Base-by-base conservation (phyloP, 2,113 vertebrate species). In the Hyperoodon ampullatus region DNA sequence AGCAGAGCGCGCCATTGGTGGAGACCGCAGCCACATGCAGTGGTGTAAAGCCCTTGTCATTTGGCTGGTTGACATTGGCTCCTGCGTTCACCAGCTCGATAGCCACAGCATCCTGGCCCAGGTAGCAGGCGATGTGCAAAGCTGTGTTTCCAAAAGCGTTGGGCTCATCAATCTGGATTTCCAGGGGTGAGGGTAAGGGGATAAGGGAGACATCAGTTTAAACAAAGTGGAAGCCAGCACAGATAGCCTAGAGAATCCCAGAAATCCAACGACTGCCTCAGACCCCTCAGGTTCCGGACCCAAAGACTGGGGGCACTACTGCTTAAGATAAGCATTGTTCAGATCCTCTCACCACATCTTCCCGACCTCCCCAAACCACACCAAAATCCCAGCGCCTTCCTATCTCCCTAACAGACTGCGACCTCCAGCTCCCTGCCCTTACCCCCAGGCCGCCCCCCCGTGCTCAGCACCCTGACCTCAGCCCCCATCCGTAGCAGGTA, bases 101-200 rank as follows among this genome's bases (percentile, higher is more conserved):
- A 94, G 99, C 99, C 98, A 99, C 99, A 0, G 99, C 98, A 75
- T 99, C 99, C 95, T 99, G 99, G 58, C 99, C 99, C 94, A 98
- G 99, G 98, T 99, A 99, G 98, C 99, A 99, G 88, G 99, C 99
- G 55, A 99, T 99, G 98, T 99, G 99, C 97, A 99, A 99, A n/a
- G 99, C 99, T 28, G 99, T 99, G 99, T 99, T 99, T 61, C 99
- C 99, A 53, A 99, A 99, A 61, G 97, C 96, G 13, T 99, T 99
- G 82, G 99, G 98, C 92, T 99, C 99, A 71, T 99, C 99, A 0
- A 99, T 99, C 99, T 99, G 97, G 42, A 84, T 93, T 92, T 89
- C 0, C 60, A 95, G 80, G 60, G 78, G 85, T 61, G 11, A 92
- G 39, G n/a, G 65, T 30, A 74, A 61, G 8, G 39, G 58, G 55